Conservation (phyloP, 2,113 vertebrate genomes). For the Labeo rohita region DNA sequence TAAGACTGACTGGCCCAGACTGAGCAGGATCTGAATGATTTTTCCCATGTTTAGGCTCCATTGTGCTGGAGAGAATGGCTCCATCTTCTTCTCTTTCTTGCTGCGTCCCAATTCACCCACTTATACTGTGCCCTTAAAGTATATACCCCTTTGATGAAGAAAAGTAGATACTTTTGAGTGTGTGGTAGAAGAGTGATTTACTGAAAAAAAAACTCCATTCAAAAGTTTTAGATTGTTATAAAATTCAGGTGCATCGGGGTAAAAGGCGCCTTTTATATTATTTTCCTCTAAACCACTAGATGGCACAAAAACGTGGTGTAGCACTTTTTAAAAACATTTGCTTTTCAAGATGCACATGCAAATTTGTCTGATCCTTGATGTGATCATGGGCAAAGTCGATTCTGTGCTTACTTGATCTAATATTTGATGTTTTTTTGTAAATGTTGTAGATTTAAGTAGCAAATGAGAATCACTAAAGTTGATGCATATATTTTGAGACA, state of each 20-base stretch:
- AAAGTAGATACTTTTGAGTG: background rate
- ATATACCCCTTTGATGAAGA: background rate
- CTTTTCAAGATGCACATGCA: too few relatives aligned
- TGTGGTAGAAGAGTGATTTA: background rate
- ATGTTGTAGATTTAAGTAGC: too few relatives aligned
- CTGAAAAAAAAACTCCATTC: background rate
- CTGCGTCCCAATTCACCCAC: background rate
- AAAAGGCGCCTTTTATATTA: too few relatives aligned
- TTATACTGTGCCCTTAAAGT: constrained; percentile 8
- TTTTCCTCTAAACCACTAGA: too few relatives aligned
- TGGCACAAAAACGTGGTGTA: too few relatives aligned
- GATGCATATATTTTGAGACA: too few relatives aligned
- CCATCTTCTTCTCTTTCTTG: constrained; percentile 8
- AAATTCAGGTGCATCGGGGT: background rate
- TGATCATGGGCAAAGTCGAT: too few relatives aligned
- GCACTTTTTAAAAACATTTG: too few relatives aligned
- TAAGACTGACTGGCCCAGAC: background rate
- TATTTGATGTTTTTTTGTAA: too few relatives aligned
- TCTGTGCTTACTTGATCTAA: too few relatives aligned
- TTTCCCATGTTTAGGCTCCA: background rate
- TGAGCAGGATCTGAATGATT: constrained; percentile 33
- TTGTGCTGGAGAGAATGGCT: constrained; percentile 3
- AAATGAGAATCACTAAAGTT: too few relatives aligned
- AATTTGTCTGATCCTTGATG: too few relatives aligned
- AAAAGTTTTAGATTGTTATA: background rate